Evolutionary conservation across 2,797 vertebrate genomes (phyloP).

Genomic region (Eulemur albifrons): DNA sequence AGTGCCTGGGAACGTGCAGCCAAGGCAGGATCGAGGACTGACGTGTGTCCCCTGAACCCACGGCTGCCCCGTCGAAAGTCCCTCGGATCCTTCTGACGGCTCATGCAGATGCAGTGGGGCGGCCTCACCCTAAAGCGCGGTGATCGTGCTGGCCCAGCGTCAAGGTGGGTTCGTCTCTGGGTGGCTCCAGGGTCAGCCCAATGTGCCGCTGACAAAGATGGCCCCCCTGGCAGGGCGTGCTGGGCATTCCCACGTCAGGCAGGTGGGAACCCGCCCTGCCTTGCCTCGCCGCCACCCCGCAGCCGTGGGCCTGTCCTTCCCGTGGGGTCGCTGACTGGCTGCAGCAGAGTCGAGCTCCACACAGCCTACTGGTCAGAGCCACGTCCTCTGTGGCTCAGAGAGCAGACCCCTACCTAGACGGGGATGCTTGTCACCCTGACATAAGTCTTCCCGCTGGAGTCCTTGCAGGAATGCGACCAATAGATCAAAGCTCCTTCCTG

Average conservation of each 20-base stretch:
- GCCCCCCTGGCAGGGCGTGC: fast-evolving
- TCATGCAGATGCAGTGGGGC: fast-evolving
- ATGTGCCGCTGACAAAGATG: fast-evolving
- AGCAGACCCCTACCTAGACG: not conserved
- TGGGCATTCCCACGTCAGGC: fast-evolving
- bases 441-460: not conserved
- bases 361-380: conserved; percentile 45
- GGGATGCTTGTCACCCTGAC: not conserved
- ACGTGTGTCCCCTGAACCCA: not conserved
- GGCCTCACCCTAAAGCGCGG: fast-evolving
- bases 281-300: fast-evolving
- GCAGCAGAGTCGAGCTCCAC: not conserved
- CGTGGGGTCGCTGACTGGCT: not conserved
- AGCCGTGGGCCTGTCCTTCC: not conserved
- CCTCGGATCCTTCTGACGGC: not conserved
- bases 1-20: not conserved
- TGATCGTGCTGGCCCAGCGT: fast-evolving
- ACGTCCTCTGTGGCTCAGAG: not conserved
- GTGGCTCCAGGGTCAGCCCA: not conserved
- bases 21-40: not conserved
- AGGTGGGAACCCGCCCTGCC: not conserved
- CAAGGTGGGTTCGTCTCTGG: fast-evolving
- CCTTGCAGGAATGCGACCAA: not conserved
- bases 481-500: conserved; percentile 61
- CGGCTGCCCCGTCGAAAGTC: not conserved